These are phyloP conservation scores for Otus scops DNA, from an alignment of 2,797 vertebrate genomes.

Conservation along the genomic window DNA sequence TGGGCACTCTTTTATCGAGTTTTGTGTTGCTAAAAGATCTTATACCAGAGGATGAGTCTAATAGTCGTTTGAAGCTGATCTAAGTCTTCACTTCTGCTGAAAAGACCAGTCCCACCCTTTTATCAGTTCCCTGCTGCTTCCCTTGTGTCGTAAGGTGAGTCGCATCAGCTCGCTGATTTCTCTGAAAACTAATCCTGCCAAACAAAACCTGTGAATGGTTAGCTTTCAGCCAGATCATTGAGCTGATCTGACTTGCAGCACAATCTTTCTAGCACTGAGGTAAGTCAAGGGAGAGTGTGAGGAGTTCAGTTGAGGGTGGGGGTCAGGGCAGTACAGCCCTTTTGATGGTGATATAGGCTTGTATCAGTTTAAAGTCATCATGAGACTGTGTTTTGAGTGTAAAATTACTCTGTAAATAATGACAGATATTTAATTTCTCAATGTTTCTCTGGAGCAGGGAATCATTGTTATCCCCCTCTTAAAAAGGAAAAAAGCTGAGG, in stretches of 20 bases:
- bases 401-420: neutral
- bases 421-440: neutral
- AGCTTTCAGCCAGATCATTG: neutral
- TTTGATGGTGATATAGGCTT: neutral
- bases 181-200: neutral
- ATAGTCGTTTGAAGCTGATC: neutral
- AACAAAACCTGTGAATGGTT: neutral
- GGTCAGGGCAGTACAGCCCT: neutral
- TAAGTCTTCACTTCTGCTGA: neutral
- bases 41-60: neutral
- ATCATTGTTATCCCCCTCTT: neutral
- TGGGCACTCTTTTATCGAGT: neutral
- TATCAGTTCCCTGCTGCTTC: neutral
- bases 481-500: neutral
- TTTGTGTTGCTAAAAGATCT: neutral
- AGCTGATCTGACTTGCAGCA: neutral
- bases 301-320: neutral
- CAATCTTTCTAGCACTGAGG: neutral
- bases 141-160: neutral
- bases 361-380: neutral
- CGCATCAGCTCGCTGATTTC: neutral
- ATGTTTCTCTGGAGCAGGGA: neutral
- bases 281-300: neutral
- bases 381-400: neutral
- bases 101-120: neutral